Conservation (phyloP, 2,888 invertebrate species). For the Ormyrus nitidulus region DNA sequence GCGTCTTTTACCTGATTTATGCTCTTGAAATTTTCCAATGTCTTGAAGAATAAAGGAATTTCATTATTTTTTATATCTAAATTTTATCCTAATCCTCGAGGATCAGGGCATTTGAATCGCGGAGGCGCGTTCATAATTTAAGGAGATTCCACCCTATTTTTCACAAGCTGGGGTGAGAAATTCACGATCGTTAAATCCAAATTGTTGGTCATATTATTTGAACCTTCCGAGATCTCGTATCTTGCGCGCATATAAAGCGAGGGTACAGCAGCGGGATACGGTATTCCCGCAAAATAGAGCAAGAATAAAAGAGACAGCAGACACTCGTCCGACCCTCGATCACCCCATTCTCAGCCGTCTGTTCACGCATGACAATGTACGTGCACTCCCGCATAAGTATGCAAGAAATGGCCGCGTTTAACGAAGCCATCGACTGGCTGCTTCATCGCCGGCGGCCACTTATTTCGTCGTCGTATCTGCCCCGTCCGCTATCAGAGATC, state of each 20-base stretch:
- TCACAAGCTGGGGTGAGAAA: constrained; percentile 18
- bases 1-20: too few species aligned
- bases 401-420: constrained; percentile 20
- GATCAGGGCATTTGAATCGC: constrained; percentile 2
- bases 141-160: constrained; percentile 11
- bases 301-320: constrained; percentile 4
- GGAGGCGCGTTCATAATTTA: neutral
- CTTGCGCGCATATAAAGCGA: constrained; percentile 18
- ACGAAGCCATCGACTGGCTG: neutral
- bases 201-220: constrained; percentile 41
- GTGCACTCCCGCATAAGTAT: constrained; percentile 1
- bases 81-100: too few species aligned
- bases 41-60: neutral
- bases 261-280: neutral
- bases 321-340: constrained; percentile 28
- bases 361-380: neutral
- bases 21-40: neutral
- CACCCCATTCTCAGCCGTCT: neutral
- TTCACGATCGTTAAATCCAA: constrained; percentile 32
- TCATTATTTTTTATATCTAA: neutral
- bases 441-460: constrained; percentile 9
- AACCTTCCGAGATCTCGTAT: constrained; percentile 21
- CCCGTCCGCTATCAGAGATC: constrained; percentile 25
- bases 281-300: constrained; percentile 15
- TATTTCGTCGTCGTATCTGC: constrained; percentile 7